Evolutionary conservation across 2,113 vertebrate species (phyloP).

Genomic region (Xenotilapia caudafasciata): DNA sequence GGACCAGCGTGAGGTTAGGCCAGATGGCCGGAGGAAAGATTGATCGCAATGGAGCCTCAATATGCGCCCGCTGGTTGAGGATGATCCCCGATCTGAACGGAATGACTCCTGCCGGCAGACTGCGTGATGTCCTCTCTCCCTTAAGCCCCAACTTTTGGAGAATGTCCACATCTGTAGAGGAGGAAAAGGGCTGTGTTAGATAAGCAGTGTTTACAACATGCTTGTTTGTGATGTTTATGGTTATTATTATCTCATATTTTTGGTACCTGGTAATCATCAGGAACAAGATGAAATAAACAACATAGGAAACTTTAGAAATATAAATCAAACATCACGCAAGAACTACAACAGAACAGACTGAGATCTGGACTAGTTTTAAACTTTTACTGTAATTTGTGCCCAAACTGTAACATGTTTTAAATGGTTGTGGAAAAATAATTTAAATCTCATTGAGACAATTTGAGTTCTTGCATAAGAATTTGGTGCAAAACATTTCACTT

Average conservation of each 20-base stretch:
- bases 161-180: slow-evolving; percentile 87
- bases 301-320: neutral
- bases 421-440: neutral
- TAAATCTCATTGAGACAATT: neutral
- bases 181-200: neutral
- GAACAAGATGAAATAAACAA: neutral
- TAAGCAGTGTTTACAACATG: neutral
- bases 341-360: neutral
- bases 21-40: slow-evolving; percentile 76
- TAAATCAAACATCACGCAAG: neutral
- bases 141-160: slow-evolving; percentile 90
- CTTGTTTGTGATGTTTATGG: neutral
- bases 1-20: slow-evolving; percentile 80
- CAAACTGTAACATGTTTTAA: neutral
- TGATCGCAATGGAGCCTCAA: slow-evolving; percentile 75
- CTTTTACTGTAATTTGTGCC: neutral
- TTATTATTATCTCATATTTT: neutral
- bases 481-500: neutral
- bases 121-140: slow-evolving; percentile 77
- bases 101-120: slow-evolving; percentile 84
- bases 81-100: slow-evolving; percentile 90
- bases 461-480: neutral
- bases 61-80: slow-evolving; percentile 83
- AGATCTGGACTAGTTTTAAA: neutral
- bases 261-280: neutral